Conservation (phyloP, 2,888 invertebrate genomes). For the Noctua janthina region DNA sequence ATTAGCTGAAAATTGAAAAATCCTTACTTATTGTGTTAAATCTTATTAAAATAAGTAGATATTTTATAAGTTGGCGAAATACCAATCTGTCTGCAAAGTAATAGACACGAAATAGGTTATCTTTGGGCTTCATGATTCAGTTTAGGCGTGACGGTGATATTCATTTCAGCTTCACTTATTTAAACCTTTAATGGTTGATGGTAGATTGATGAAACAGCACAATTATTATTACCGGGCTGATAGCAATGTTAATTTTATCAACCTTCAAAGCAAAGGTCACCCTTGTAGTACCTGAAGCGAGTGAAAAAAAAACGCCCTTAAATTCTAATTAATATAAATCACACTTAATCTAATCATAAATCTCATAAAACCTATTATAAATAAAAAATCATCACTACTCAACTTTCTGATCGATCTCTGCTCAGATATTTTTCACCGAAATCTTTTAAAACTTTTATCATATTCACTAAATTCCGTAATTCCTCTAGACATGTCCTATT, state of each 20-base stretch:
- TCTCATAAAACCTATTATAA: not conserved
- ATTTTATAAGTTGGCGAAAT: not conserved
- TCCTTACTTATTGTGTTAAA: not conserved
- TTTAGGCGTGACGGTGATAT: constrained; percentile 8
- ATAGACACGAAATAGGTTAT: not conserved
- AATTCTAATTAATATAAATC: constrained; percentile 5
- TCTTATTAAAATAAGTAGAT: not conserved
- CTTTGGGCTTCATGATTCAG: not conserved
- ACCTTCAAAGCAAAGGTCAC: not conserved
- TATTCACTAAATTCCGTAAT: constrained; percentile 69
- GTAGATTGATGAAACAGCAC: constrained; percentile 17
- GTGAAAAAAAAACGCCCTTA: not conserved
- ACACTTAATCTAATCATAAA: not conserved
- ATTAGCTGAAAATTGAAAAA: not conserved
- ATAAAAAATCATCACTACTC: not conserved
- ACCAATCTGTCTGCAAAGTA: not conserved
- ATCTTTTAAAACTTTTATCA: constrained; percentile 46
- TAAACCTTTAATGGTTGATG: constrained; percentile 10
- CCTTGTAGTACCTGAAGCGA: not conserved
- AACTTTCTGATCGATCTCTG: not conserved
- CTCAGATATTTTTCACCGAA: constrained; percentile 3
- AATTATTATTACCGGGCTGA: constrained; percentile 1
- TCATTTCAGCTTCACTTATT: constrained; percentile 17
- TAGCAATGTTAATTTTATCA: not conserved
- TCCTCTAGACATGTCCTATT: constrained; percentile 73